Evolutionary conservation across 2,113 vertebrate genomes (phyloP).

Genomic region (Dipodomys ordii): DNA sequence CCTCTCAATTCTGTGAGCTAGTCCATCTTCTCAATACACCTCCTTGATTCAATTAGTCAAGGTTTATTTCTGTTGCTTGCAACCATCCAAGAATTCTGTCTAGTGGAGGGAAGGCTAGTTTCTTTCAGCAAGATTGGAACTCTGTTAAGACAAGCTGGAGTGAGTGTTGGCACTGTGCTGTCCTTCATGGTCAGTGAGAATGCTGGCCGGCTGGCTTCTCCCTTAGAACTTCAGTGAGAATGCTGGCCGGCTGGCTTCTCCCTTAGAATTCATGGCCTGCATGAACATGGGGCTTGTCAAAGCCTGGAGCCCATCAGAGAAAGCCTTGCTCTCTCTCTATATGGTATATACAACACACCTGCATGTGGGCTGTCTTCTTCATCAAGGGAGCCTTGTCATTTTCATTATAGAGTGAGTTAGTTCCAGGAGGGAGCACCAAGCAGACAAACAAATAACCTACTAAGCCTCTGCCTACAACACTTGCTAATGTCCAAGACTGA

Average conservation of each 20-base stretch:
- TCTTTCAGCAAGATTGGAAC: background rate
- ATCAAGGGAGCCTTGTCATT: background rate
- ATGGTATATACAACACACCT: background rate
- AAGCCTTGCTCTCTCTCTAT: background rate
- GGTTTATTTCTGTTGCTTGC: slow-evolving; percentile 39
- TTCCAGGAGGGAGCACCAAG: background rate
- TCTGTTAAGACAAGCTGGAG: background rate
- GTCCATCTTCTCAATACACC: background rate
- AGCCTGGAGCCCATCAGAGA: background rate
- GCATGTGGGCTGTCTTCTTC: background rate
- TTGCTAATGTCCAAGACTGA: background rate
- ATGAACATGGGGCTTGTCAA: background rate
- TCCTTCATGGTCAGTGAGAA: background rate
- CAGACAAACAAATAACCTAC: background rate
- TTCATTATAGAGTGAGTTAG: background rate
- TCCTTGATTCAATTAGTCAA: background rate
- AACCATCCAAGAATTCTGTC: background rate
- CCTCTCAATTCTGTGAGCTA: background rate
- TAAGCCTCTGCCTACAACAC: background rate
- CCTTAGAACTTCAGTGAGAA: background rate
- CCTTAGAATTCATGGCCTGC: background rate
- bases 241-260: background rate
- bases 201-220: background rate
- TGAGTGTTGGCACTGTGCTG: background rate
- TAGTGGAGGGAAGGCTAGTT: background rate